Base-by-base conservation (phyloP, 2,113 vertebrate genomes). In the Micronycteris hirsuta region DNA sequence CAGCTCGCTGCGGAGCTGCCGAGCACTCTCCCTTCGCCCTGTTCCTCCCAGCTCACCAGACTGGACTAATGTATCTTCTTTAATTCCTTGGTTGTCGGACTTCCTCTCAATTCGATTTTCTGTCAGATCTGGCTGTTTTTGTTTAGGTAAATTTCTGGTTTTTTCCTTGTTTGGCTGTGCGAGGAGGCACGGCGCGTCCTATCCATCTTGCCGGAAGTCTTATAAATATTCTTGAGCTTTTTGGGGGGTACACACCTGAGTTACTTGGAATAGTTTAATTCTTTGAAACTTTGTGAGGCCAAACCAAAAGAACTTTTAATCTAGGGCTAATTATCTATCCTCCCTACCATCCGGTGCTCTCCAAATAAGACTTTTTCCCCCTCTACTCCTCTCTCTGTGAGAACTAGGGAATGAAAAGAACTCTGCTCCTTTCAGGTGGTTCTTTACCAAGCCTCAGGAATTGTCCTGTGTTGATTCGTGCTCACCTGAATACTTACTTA, bases 251-350 rank as follows among this genome's bases (percentile, higher is more conserved):
- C 41, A 80, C 20, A 80, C 43, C 22, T 92, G 17, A 58, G 16
- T 78, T 88, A 91, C 26, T 65, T 73, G 77, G 52, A 94, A 58
- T 85, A 95, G n/a, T 85, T 71, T 63, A 65, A 86, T 76, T 38
- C 45, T 89, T 86, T 86, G 85, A 89, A 86, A 80, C 7, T 15
- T 77, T 67, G 45, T 73, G 76, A 92, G 52, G 56, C 38, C 56
- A 58, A 17, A 45, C 22, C 19, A 61, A 31, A 63, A 54, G 5
- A 85, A 20, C 49, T 24, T 92, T 76, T 63, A 81, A 81, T 74
- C n/a, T 81, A 86, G 65, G 28, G 12, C 20, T 36, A 33, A 31
- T 88, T 67, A 47, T 41, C 24, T 52, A 7, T 38, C n/a, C 1
- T 61, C 26, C 31, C 20, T 28, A 0, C n/a, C 1, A 41, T 16